Evolutionary conservation across 2,113 vertebrate species (phyloP), one percentile per base, ranked within the genome.

Genomic region (Cromileptes altivelis): DNA sequence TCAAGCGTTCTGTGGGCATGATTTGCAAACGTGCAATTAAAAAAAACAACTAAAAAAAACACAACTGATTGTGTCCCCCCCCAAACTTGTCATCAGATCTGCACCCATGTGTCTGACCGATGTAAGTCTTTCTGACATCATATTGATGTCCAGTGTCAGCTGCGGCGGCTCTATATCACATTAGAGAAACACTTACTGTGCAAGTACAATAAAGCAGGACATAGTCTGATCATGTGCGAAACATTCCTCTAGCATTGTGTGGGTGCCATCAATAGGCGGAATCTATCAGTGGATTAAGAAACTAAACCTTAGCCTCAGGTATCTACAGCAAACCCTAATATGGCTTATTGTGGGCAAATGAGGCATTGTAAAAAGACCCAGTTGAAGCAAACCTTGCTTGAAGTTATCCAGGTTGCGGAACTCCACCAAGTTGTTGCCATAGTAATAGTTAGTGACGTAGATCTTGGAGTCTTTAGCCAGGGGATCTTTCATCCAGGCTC

Each of bases 401-500:
- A 99, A 99, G 92, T 95, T 99, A 13, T 99, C 98, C 70, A 99
- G 95, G 92, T 97, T 99, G 71, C 98, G 95, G 89, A 99, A 99
- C 93, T 99, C 98, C 84, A 99, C 97, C 67, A 99, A 94, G 88
- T 96, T 98, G 95, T 99, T 99, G 33, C 98, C 98, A 0, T 99
- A 99, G 92, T 99, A 99, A 90, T 99, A 99, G 93, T 99, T 99
- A 74, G 98, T 99, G 87, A 99, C 95, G 0, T 98, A 99, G 95
- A 99, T 98, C 81, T 96, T 97, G 83, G 96, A 96, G 9, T 99
- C 97, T 86, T 92, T 97, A n/a, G 97, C 96, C 0, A 94, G 74
- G 0, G 98, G 98, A 88, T 99, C 98, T 93, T 99, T 99, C 98
- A 99, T 99, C 98, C 98, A 99, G 60, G 98, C 97, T 2, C 98